Conservation (phyloP, 2,113 vertebrate species). For the Oncorhynchus mykiss region DNA sequence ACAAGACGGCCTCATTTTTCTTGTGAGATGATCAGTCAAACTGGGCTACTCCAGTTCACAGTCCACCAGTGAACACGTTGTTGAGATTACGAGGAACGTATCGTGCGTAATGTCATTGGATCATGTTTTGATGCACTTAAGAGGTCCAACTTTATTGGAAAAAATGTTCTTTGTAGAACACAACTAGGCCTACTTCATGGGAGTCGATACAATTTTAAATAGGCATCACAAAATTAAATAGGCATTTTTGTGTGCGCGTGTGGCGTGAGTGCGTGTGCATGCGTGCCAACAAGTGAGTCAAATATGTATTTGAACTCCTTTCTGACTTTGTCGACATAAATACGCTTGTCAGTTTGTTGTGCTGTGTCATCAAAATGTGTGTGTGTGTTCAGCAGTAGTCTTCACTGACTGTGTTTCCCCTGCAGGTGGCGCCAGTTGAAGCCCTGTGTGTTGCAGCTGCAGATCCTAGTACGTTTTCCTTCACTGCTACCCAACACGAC, state of each 20-base stretch:
- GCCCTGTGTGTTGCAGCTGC: slow-evolving; percentile 67
- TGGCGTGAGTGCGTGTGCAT: too few relatives aligned
- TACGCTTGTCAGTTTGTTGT: too few relatives aligned
- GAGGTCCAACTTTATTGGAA: background rate
- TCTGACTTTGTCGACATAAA: too few relatives aligned
- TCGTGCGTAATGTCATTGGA: too few relatives aligned
- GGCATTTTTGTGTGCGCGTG: background rate
- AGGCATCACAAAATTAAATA: background rate
- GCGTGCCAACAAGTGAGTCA: background rate
- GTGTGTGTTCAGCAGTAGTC: slow-evolving; percentile 61
- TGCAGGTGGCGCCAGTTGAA: slow-evolving; percentile 59
- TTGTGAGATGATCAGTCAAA: background rate
- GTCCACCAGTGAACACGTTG: too few relatives aligned
- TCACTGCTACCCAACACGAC: slow-evolving; percentile 74
- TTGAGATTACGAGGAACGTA: too few relatives aligned
- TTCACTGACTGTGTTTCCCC: slow-evolving; percentile 63
- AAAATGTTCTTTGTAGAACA: background rate
- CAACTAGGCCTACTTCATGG: too few relatives aligned
- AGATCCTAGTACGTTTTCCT: slow-evolving; percentile 60
- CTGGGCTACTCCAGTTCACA: too few relatives aligned
- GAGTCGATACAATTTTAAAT: too few relatives aligned
- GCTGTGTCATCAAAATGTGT: background rate
- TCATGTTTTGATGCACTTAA: too few relatives aligned
- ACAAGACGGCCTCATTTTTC: slow-evolving; percentile 23
- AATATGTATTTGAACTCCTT: background rate